Base-by-base conservation (phyloP, 1,140 invertebrate species). In the Saxidomus purpurata region DNA sequence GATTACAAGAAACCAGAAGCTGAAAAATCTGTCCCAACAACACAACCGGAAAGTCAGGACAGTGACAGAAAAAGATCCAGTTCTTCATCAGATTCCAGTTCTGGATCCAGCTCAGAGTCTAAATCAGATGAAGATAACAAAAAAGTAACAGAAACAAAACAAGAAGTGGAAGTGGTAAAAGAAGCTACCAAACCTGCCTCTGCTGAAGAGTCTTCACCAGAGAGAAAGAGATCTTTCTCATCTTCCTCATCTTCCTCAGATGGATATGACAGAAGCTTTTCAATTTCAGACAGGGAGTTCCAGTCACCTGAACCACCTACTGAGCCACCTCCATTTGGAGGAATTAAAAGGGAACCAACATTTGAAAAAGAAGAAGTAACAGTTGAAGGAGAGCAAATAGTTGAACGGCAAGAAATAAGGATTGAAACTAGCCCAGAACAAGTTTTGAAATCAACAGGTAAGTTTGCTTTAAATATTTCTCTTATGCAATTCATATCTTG, bases 41-140 rank as follows among this genome's bases (percentile, higher is more conserved):
- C 1, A 3, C 25, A 34, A 34, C 28, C 36, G 25, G 25, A 79
- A 79, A 34, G 11, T n/a, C 34, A 25, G 6, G 81, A 40, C 4
- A 4, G 59, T 61, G 31, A 40, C 38, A 15, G 59, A 36, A 25
- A 36, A 19, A 28, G 22, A 2, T 67, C 81, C 13, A 63, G 59
- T 38, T 69, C 63, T 38, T 69, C 63, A 25, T 79, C 71, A 17
- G 31, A 43, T 15, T 63, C 85, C 15, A 38, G 49, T 31, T 79
- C 85, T n/a, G 76, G 31, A 15, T 76, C 83, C 19, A 74, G 63
- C 40, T 43, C 59, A 43, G 80, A 84, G 31, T 71, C 67, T 36
- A 49, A 76, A 31, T 80, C 86, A 34, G 86, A 87, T 34, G 67
- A 85, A 36, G 74, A 47, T 31, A 67, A 87, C 34, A 87, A 87